These are phyloP conservation scores for Hemaris fuciformis DNA, from an alignment of 2,888 invertebrate species.

Conservation along the genomic window DNA sequence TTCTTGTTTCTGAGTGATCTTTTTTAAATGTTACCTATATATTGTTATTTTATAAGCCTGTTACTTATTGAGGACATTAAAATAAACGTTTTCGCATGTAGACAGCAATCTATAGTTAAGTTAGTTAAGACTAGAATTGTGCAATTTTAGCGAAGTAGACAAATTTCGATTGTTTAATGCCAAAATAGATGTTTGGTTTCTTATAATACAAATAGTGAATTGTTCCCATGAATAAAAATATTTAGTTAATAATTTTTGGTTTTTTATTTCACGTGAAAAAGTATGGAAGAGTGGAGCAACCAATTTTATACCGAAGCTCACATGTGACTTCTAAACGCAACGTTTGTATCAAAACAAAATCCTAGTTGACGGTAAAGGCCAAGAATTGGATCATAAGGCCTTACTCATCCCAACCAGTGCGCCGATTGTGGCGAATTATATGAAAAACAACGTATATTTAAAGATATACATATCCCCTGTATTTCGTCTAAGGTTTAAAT, in stretches of 20 bases:
- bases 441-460: no score
- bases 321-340: no score
- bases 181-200: slow-evolving; percentile 70
- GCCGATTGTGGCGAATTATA: no score
- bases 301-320: no score
- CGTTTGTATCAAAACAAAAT: no score
- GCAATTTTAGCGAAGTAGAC: slow-evolving; percentile 73
- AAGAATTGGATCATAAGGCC: no score
- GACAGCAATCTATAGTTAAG: neutral
- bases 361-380: no score
- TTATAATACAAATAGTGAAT: slow-evolving; percentile 76
- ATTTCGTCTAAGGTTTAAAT: no score
- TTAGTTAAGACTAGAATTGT: slow-evolving; percentile 54
- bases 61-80: neutral
- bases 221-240: slow-evolving; percentile 71
- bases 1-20: slow-evolving; percentile 46
- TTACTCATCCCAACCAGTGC: no score
- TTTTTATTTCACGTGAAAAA: no score
- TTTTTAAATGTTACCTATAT: slow-evolving; percentile 42
- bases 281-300: no score
- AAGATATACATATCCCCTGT: no score
- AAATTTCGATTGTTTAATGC: slow-evolving; percentile 63
- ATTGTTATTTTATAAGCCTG: slow-evolving; percentile 24
- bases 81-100: neutral
- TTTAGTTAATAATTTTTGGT: slow-evolving; percentile 33